Evolutionary conservation across 2,113 vertebrate genomes (phyloP), one percentile per base, ranked within the genome.

Genomic region (Anser cygnoides): DNA sequence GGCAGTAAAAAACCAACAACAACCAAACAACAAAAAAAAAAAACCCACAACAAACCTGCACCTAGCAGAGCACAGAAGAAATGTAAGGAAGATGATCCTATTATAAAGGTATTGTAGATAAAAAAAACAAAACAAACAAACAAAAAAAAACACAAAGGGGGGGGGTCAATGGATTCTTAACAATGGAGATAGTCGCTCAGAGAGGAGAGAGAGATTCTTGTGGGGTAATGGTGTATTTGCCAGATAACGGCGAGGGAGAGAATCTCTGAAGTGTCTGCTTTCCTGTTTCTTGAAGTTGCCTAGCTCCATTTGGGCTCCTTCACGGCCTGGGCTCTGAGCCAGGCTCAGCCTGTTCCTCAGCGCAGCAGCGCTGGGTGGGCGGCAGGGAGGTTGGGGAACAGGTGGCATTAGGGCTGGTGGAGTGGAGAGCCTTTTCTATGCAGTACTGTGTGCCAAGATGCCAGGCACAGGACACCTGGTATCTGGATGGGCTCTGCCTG

Each of bases 301-400:
- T 92, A 80, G 25, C 58, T 93, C 33, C 62, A 61, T 96, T 93
- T 92, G 62, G 44, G 80, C 44, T 94, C 37, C 49, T 82, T 76
- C n/a, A 17, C 0, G 5, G 81, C 23, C n/a, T 0, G 41, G 92
- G 95, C 92, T 87, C 49, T 46, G 77, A 86, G 93, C 93, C 95
- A 95, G 88, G 90, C 90, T 96, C 92, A 92, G 84, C 49, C 77
- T 92, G 86, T 94, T 94, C 90, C 92, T 94, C 3, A 1, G 28
- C 1, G 6, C 3, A 23, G 75, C 82, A 72, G 66, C 67, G 58
- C 71, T 79, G 71, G 68, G 86, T 92, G 49, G 90, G 93, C 0
- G 62, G 87, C 0, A 0, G 80, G 77, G 93, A 50, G 41, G 35
- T 28, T 95, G 89, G 76, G 31, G 76, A 96, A 78, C 93, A 93